Percentiles rank a stretch among this genome's conserved stretches.
Evolutionary conservation across 1,140 invertebrate species (phyloP).

Genomic region (Asbolus verrucosus): DNA sequence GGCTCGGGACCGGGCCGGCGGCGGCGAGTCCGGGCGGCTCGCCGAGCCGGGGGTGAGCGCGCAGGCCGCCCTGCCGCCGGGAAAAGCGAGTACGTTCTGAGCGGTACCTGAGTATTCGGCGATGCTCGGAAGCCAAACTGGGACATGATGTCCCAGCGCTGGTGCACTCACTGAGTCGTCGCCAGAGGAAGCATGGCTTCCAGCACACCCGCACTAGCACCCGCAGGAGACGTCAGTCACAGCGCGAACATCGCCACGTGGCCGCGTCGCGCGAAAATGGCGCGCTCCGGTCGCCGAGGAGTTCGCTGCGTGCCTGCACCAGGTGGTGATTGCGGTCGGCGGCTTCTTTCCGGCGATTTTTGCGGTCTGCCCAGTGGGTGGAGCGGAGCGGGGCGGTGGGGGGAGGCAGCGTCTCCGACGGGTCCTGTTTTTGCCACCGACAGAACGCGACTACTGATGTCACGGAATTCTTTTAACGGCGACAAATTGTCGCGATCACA

Average conservation of each 20-base stretch:
- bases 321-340: conserved; percentile 65
- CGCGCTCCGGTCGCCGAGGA: conserved; percentile 18
- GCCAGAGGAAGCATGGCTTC: conserved; percentile 63
- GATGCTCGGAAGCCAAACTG: conserved; percentile 76
- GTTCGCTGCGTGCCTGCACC: conserved; percentile 47
- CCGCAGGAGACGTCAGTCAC: conserved; percentile 41
- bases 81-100: conserved; percentile 37
- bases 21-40: no score
- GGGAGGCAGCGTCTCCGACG: conserved; percentile 53
- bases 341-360: conserved; percentile 69
- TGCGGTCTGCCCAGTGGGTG: conserved; percentile 68
- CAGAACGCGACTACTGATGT: conserved; percentile 65
- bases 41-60: conserved; percentile 26
- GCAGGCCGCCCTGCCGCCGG: conserved; percentile 17
- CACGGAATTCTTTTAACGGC: conserved; percentile 66
- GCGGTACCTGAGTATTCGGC: conserved; percentile 73
- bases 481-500: conserved; percentile 66
- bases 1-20: no score
- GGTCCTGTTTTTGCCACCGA: conserved; percentile 65
- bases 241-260: conserved; percentile 43
- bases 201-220: conserved; percentile 53
- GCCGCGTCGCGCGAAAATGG: conserved; percentile 41
- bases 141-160: conserved; percentile 72
- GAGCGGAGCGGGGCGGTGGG: conserved; percentile 57
- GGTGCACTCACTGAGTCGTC: conserved; percentile 63